phyloP scores from a whole-genome alignment of 2,797 vertebrate genomes.

The Pampus argenteus region DNA sequence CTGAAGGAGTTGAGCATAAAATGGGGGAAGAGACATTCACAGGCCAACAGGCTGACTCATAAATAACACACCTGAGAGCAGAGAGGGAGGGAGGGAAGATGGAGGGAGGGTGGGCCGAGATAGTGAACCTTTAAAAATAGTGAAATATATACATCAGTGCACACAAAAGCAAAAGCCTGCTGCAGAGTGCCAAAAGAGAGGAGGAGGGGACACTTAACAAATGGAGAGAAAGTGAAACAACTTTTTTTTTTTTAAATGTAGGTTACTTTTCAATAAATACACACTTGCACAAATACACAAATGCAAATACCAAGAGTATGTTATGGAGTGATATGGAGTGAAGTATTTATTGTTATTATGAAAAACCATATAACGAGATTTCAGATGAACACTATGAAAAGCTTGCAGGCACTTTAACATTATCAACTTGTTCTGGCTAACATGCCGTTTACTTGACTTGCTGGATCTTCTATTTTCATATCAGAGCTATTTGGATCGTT shows the following conservation, averaged over 20 bases:
- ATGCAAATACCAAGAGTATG: neutral
- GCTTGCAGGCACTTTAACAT: neutral
- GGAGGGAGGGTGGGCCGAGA: constrained; percentile 23
- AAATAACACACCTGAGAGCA: constrained; percentile 80
- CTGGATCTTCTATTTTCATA: neutral
- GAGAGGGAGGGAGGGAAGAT: constrained; percentile 7
- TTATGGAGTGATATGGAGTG: neutral
- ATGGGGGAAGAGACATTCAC: constrained; percentile 75
- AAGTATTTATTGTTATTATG: neutral
- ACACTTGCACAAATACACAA: neutral
- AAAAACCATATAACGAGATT: neutral
- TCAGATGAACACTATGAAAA: neutral
- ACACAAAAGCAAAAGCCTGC: constrained; percentile 38
- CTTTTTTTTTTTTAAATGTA: too few species aligned
- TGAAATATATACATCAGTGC: constrained; percentile 57
- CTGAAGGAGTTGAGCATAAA: constrained; percentile 77
- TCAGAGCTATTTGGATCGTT: too few species aligned
- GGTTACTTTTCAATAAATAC: too few species aligned
- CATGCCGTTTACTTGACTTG: neutral
- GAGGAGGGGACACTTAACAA: neutral
- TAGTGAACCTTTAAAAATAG: constrained; percentile 57
- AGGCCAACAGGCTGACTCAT: constrained; percentile 72
- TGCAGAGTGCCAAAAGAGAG: constrained; percentile 8
- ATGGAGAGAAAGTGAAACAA: neutral
- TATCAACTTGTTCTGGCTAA: neutral